These are phyloP conservation scores for Saturnia pavonia DNA, from an alignment of 2,888 invertebrate genomes.

Conservation along the genomic window DNA sequence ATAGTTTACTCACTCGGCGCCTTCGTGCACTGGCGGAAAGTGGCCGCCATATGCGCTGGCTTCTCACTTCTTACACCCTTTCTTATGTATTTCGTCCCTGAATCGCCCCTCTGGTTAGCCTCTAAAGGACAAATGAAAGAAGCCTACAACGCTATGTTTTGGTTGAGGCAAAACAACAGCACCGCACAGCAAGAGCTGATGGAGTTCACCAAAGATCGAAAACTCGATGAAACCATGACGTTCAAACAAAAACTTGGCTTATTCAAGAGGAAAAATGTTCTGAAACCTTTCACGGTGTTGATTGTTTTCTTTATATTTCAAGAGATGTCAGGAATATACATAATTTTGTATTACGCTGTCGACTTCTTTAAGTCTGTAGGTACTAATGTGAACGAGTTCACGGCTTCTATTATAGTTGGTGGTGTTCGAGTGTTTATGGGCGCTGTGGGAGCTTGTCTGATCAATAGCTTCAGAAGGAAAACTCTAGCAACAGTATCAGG, in stretches of 20 bases:
- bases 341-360: conserved; percentile 87
- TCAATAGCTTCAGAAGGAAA: conserved; percentile 84
- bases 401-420: conserved; percentile 86
- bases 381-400: conserved; percentile 84
- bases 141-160: conserved; percentile 83
- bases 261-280: conserved; percentile 78
- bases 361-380: conserved; percentile 86
- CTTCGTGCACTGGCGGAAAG: conserved; percentile 84
- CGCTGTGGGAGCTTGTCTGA: conserved; percentile 84
- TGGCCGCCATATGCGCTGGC: conserved; percentile 84
- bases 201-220: conserved; percentile 79
- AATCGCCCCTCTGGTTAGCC: conserved; percentile 86
- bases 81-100: conserved; percentile 84
- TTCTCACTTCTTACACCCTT: conserved; percentile 80
- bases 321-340: conserved; percentile 88
- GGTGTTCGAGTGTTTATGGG: conserved; percentile 85
- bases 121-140: conserved; percentile 82
- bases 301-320: conserved; percentile 86
- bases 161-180: conserved; percentile 84
- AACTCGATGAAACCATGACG: conserved; percentile 59
- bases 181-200: conserved; percentile 84
- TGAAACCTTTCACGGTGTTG: conserved; percentile 86
- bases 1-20: conserved; percentile 86
- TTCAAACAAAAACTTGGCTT: conserved; percentile 66
- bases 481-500: conserved; percentile 85